Conservation (phyloP, 2,797 vertebrate species). For the Rousettus madagascariensis region DNA sequence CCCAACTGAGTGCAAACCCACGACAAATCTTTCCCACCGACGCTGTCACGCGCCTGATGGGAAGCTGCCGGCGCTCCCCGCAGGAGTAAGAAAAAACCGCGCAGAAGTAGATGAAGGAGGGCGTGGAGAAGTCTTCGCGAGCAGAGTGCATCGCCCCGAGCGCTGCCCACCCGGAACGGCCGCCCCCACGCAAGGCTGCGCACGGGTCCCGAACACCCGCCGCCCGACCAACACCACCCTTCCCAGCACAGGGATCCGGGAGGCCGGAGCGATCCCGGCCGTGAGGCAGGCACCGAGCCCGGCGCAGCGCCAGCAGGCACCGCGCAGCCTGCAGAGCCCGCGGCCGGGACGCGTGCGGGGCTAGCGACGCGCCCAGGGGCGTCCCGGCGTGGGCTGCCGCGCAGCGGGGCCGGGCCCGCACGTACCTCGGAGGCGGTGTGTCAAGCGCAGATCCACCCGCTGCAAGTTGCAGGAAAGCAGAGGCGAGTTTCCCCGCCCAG, state of each 20-base stretch:
- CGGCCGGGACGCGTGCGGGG: neutral
- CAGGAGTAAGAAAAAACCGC: neutral
- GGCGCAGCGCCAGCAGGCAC: neutral
- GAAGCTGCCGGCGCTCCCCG: neutral
- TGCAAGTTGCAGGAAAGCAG: neutral
- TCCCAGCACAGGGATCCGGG: neutral
- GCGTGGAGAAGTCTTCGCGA: neutral
- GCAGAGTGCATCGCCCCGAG: neutral
- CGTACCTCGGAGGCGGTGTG: slow-evolving; percentile 66
- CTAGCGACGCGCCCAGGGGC: neutral
- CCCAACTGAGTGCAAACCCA: neutral
- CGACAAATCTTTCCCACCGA: slow-evolving; percentile 20
- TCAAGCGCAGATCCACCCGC: slow-evolving; percentile 34
- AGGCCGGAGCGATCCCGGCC: neutral
- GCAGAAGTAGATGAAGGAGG: neutral
- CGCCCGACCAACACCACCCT: neutral
- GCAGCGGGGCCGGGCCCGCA: neutral
- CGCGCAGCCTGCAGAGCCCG: slow-evolving; percentile 44
- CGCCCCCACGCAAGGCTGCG: neutral
- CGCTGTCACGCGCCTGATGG: slow-evolving; percentile 17
- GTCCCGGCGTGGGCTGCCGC: neutral
- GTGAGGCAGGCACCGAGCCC: neutral
- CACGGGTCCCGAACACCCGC: neutral
- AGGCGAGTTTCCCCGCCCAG: slow-evolving; percentile 58
- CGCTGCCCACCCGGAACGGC: neutral